phyloP scores from a whole-genome alignment of 2,888 invertebrate genomes.

The Parnassius orleans region DNA sequence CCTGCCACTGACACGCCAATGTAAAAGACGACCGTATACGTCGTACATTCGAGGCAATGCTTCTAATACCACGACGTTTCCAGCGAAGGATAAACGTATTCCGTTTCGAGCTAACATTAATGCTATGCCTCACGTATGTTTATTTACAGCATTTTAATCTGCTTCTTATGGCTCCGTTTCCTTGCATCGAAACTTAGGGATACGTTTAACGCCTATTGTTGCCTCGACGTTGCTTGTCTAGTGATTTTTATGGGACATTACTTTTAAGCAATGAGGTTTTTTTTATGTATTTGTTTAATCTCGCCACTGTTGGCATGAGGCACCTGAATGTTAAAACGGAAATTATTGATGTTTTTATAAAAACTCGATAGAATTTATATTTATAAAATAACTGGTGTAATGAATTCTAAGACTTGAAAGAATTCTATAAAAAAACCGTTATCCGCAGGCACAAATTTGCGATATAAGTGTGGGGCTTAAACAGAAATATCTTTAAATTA shows the following conservation, averaged over 20 bases:
- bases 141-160: constrained; percentile 48
- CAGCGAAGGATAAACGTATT: constrained; percentile 53
- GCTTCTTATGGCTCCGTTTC: constrained; percentile 51
- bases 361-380: neutral
- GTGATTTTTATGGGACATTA: constrained; percentile 24
- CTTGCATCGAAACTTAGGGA: constrained; percentile 39
- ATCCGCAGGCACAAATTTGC: no score
- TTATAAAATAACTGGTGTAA: neutral
- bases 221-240: constrained; percentile 10
- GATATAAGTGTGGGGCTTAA: no score
- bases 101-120: constrained; percentile 49
- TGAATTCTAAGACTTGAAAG: no score
- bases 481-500: no score
- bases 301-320: constrained; percentile 12
- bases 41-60: constrained; percentile 12
- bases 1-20: neutral
- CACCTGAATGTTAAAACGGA: constrained; percentile 6
- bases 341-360: neutral
- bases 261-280: constrained; percentile 18
- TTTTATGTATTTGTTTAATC: constrained; percentile 10
- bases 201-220: constrained; percentile 29
- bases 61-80: constrained; percentile 30
- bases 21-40: neutral
- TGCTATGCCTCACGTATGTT: constrained; percentile 51
- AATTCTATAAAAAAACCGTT: no score